Conservation (phyloP, 2,113 vertebrate species). For the Paradisaea rubra region DNA sequence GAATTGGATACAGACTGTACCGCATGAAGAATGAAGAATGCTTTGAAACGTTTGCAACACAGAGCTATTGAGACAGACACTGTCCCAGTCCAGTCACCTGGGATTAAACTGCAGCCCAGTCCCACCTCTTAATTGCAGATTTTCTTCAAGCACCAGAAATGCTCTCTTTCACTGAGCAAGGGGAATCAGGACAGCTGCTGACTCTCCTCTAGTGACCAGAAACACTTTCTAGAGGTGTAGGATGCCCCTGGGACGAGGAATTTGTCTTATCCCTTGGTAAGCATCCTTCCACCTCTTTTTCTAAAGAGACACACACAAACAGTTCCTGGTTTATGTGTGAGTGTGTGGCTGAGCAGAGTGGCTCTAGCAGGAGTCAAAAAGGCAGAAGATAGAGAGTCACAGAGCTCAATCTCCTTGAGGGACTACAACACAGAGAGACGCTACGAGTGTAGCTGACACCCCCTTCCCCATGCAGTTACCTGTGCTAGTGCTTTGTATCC, state of each 20-base stretch:
- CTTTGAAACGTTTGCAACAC: slow-evolving; percentile 8
- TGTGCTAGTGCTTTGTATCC: slow-evolving; percentile 79
- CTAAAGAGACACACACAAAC: background rate
- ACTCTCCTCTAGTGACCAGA: background rate
- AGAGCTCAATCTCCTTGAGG: slow-evolving; percentile 4
- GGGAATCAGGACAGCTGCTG: background rate
- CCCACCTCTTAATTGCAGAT: background rate
- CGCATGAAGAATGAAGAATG: slow-evolving; percentile 6
- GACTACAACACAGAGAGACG: slow-evolving; percentile 34
- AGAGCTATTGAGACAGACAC: slow-evolving; percentile 24
- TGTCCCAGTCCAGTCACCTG: background rate
- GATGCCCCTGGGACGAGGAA: background rate
- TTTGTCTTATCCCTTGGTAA: background rate
- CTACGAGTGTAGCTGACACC: slow-evolving; percentile 29
- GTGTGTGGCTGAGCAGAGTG: background rate
- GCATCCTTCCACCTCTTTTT: slow-evolving; percentile 17
- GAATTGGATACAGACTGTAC: slow-evolving; percentile 15
- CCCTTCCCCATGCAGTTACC: slow-evolving; percentile 67
- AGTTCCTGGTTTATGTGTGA: background rate
- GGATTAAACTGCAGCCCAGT: background rate
- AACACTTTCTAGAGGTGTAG: background rate
- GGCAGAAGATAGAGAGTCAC: slow-evolving; percentile 23
- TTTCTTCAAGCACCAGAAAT: background rate
- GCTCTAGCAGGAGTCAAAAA: slow-evolving; percentile 37
- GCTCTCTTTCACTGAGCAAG: background rate